Evolutionary conservation across 1,140 invertebrate genomes (phyloP).

Genomic region (Aphaenogaster rudis): DNA sequence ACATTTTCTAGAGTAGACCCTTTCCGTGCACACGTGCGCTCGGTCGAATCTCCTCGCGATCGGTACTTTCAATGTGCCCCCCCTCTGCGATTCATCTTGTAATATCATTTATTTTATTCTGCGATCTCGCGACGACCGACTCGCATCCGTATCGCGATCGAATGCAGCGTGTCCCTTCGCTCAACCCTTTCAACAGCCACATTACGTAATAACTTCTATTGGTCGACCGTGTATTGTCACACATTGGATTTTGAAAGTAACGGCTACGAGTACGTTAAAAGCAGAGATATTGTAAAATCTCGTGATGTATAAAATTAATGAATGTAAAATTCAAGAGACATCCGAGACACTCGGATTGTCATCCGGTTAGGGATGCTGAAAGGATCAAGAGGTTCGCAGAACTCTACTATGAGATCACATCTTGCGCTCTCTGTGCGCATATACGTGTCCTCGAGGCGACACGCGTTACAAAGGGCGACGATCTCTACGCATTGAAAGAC

Average conservation of each 20-base stretch:
- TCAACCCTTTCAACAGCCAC: constrained; percentile 34
- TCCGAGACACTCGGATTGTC: background rate
- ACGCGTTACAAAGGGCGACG: constrained; percentile 69
- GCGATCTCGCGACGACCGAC: constrained; percentile 25
- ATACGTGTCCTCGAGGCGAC: constrained; percentile 47
- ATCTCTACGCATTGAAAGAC: constrained; percentile 69
- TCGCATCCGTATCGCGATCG: constrained; percentile 62
- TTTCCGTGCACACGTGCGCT: background rate
- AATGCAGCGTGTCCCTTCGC: constrained; percentile 36
- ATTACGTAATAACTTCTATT: background rate
- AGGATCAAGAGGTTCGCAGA: constrained; percentile 5
- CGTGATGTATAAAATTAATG: background rate
- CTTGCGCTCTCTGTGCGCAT: constrained; percentile 43
- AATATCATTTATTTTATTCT: constrained; percentile 17
- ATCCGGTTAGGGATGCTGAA: constrained; percentile 25
- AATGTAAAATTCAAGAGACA: background rate
- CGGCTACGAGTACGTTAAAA: background rate
- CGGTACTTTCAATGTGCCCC: constrained; percentile 24
- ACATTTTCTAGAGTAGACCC: background rate
- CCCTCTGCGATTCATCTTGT: constrained; percentile 10
- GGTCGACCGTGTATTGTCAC: constrained; percentile 29
- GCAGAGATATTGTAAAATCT: background rate
- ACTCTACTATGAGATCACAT: constrained; percentile 44
- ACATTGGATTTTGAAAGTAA: constrained; percentile 20
- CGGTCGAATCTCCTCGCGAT: constrained; percentile 29